These are phyloP conservation scores for Listrodromus nycthemerus DNA, from an alignment of 2,888 invertebrate species.

Conservation along the genomic window DNA sequence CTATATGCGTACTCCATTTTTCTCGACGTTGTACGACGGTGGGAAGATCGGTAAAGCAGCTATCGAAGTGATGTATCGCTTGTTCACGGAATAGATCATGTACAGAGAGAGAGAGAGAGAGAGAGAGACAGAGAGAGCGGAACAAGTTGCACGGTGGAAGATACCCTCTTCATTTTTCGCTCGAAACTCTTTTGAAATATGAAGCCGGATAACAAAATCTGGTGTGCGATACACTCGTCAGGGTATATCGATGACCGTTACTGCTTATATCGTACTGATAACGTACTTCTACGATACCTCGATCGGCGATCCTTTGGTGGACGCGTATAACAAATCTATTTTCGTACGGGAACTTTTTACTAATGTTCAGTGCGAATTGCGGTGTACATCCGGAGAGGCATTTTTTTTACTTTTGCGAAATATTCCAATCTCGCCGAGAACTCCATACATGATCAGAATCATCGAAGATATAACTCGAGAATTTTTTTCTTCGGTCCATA, in stretches of 20 bases:
- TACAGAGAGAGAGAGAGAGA: neutral
- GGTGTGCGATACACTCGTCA: too few relatives aligned
- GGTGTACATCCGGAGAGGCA: neutral
- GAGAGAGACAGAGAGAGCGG: neutral
- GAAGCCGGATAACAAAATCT: neutral
- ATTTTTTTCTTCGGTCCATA: conserved; percentile 32
- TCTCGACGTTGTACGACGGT: neutral
- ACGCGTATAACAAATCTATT: neutral
- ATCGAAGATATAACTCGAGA: neutral
- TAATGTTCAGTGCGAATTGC: neutral
- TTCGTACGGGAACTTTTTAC: neutral
- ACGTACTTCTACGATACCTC: neutral
- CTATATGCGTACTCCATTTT: neutral
- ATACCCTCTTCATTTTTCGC: neutral
- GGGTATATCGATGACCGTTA: neutral
- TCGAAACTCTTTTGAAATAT: neutral
- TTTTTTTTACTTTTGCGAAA: neutral
- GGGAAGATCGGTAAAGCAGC: conserved; percentile 3
- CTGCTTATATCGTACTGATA: neutral
- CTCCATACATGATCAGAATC: neutral
- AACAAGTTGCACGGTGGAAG: neutral
- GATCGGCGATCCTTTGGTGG: neutral
- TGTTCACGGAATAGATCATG: conserved; percentile 9
- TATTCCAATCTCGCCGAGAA: neutral
- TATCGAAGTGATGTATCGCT: conserved; percentile 22